Evolutionary conservation across 2,113 vertebrate species (phyloP).

Genomic region (Myotis yumanensis): DNA sequence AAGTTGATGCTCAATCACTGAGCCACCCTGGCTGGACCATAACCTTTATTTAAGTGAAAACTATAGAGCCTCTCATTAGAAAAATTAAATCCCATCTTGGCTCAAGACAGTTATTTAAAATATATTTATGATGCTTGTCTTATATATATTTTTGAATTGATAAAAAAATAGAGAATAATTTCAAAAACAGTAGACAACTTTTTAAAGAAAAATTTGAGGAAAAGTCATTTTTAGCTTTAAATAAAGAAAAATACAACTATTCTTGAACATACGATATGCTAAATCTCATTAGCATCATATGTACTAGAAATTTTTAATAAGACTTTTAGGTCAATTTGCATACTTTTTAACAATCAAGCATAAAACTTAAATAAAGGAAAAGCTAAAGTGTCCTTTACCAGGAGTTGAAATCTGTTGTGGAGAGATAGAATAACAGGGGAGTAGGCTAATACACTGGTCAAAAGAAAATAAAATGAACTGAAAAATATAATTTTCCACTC

Average conservation of each 20-base stretch:
- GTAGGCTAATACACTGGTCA: background rate
- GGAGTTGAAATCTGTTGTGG: background rate
- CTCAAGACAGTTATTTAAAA: background rate
- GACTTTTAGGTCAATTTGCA: background rate
- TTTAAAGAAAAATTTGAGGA: background rate
- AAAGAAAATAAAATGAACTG: slow-evolving; percentile 4
- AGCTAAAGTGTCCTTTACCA: background rate
- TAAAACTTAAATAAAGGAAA: background rate
- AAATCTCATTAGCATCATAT: background rate
- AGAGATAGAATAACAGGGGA: background rate
- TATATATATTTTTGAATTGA: background rate
- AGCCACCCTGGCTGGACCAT: background rate
- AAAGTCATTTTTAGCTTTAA: slow-evolving; percentile 31
- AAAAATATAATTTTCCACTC: background rate
- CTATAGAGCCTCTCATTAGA: background rate
- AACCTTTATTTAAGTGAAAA: background rate
- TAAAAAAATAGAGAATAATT: background rate
- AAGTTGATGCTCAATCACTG: too few relatives aligned
- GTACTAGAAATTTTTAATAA: background rate
- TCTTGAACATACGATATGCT: background rate
- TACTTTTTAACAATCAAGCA: background rate
- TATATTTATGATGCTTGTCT: background rate
- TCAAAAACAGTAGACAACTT: background rate
- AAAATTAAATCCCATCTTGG: background rate
- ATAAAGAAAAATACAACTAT: background rate